Evolutionary conservation across 2,113 vertebrate genomes (phyloP).

Genomic region (Tetrax tetrax): DNA sequence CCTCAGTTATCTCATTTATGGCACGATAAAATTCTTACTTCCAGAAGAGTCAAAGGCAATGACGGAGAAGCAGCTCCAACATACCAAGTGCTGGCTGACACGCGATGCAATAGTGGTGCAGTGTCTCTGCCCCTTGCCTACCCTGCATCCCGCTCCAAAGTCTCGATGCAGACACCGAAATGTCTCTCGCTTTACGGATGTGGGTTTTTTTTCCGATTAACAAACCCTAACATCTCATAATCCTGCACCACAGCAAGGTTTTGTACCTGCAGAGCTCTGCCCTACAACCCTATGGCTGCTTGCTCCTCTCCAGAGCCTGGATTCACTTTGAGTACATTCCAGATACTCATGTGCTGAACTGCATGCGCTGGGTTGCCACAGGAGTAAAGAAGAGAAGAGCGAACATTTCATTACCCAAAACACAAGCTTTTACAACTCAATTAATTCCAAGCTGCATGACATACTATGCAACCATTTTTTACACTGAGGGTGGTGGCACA

Average conservation of each 20-base stretch:
- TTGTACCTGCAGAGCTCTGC: background rate
- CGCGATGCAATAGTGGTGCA: fast-evolving
- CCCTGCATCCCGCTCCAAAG: background rate
- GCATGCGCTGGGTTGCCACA: fast-evolving
- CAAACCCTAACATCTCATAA: background rate
- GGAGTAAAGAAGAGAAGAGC: background rate
- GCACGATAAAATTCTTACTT: background rate
- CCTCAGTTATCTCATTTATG: background rate
- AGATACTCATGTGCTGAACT: background rate
- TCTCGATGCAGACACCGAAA: background rate
- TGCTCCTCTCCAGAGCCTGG: background rate
- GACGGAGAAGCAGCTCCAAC: background rate
- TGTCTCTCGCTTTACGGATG: background rate
- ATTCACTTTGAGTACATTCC: background rate
- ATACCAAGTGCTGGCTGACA: fast-evolving
- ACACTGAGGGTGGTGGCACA: no score
- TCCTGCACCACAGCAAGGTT: background rate
- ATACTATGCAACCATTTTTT: background rate
- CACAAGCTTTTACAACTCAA: background rate
- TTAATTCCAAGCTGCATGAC: background rate
- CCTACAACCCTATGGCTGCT: background rate
- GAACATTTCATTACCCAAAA: background rate
- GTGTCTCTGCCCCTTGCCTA: background rate
- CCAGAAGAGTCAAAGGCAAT: background rate
- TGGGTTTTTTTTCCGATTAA: background rate